A percentile compares a stretch with the other conserved stretches of the same genome.
phyloP scores from a whole-genome alignment of 2,113 vertebrate species.

The Myiagra hebetior region DNA sequence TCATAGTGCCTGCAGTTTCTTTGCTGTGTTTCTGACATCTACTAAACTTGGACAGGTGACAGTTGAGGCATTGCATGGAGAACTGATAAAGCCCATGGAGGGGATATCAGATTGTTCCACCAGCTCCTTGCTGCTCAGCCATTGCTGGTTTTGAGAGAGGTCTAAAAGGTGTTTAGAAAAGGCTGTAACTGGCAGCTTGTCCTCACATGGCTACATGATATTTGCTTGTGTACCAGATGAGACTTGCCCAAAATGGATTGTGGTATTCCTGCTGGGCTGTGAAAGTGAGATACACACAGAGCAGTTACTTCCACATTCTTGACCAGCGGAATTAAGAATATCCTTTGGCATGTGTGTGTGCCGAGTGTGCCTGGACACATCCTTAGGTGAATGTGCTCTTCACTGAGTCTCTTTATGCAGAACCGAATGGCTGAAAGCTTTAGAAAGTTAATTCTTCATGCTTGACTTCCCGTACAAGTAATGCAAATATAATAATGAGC shows the following conservation, averaged over 20 bases:
- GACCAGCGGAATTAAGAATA: not conserved
- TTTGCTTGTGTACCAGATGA: not conserved
- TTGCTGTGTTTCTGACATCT: not conserved
- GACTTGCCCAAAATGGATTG: not conserved
- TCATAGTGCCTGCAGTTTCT: not conserved
- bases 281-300: not conserved
- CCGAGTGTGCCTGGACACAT: not conserved
- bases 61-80: not conserved
- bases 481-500: not conserved
- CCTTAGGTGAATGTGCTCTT: not conserved
- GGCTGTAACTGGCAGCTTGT: not conserved
- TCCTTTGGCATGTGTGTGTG: not conserved
- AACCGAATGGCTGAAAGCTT: not conserved
- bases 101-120: not conserved
- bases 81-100: not conserved
- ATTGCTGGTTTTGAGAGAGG: not conserved
- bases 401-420: not conserved
- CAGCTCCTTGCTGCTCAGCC: rapidly evolving
- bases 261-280: not conserved
- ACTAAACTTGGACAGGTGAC: not conserved
- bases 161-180: not conserved
- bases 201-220: not conserved
- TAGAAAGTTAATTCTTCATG: not conserved
- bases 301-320: not conserved
- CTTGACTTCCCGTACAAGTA: not conserved